Conservation (phyloP, 2,888 invertebrate species). For the Saturnia japonica region DNA sequence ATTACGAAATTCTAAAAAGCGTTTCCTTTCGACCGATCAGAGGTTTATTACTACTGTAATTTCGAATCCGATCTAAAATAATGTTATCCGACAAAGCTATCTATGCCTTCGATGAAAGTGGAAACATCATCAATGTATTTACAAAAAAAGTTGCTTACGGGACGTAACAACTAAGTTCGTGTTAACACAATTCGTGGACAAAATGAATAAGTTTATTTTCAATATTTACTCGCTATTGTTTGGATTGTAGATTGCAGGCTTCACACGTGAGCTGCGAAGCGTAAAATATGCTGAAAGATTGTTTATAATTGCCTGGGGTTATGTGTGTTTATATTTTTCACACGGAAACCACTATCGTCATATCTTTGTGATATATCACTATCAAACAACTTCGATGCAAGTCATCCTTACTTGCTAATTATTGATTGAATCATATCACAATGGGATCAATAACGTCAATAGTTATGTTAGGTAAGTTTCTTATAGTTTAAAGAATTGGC, state of each 20-base stretch:
- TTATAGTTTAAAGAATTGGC: not conserved
- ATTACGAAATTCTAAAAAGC: conserved; percentile 9
- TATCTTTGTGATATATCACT: not conserved
- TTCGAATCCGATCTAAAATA: conserved; percentile 8
- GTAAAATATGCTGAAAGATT: conserved; percentile 8
- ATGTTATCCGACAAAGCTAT: not conserved
- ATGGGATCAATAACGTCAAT: not conserved
- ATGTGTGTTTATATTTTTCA: not conserved
- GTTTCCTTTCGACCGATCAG: not conserved
- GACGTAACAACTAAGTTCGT: not conserved
- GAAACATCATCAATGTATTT: not conserved
- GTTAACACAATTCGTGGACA: not conserved
- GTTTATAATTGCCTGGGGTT: not conserved
- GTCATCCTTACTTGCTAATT: conserved; percentile 9
- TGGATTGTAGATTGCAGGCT: not conserved
- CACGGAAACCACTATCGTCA: not conserved
- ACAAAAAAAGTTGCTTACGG: not conserved
- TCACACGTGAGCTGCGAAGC: conserved; percentile 6
- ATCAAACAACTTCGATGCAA: not conserved
- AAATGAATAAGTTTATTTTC: not conserved
- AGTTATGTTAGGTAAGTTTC: not conserved
- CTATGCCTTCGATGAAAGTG: not conserved
- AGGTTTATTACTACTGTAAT: conserved; percentile 11
- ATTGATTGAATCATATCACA: conserved; percentile 1
- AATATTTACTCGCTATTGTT: not conserved